A percentile compares a stretch with the other conserved stretches of the same genome.
Evolutionary conservation across 2,888 invertebrate genomes (phyloP).

Genomic region (Prosopocoilus inquinatus): DNA sequence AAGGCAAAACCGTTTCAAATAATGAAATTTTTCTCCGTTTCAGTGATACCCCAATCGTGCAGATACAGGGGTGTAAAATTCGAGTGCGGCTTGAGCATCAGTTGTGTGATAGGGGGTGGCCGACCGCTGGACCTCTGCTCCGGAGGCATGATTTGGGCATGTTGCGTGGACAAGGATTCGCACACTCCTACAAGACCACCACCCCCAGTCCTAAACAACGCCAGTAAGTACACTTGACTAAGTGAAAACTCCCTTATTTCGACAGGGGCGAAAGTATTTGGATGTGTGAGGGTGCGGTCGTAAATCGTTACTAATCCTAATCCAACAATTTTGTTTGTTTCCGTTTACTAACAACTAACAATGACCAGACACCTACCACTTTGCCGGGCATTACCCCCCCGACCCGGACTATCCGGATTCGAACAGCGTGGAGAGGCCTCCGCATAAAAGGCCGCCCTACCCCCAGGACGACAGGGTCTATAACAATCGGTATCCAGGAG

Average conservation of each 20-base stretch:
- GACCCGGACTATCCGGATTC: slow-evolving; percentile 42
- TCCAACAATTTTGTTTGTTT: neutral
- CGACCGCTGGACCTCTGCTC: slow-evolving; percentile 87
- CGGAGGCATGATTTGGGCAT: slow-evolving; percentile 93
- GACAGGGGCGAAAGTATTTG: neutral
- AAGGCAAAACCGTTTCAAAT: too few species aligned
- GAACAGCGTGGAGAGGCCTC: slow-evolving; percentile 46
- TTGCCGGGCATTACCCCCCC: slow-evolving; percentile 49
- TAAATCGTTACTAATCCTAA: neutral
- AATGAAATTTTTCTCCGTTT: slow-evolving; percentile 42
- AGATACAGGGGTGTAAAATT: slow-evolving; percentile 83
- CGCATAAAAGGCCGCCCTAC: slow-evolving; percentile 36
- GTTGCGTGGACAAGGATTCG: slow-evolving; percentile 78
- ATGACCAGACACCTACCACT: slow-evolving; percentile 46
- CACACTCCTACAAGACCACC: slow-evolving; percentile 46
- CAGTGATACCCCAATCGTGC: slow-evolving; percentile 87
- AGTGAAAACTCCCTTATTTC: neutral
- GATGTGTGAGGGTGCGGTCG: neutral
- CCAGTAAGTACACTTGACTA: slow-evolving; percentile 68
- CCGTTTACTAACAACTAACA: slow-evolving; percentile 2
- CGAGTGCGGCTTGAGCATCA: slow-evolving; percentile 87
- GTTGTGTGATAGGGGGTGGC: slow-evolving; percentile 85
- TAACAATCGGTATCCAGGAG: slow-evolving; percentile 16
- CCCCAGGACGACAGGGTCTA: slow-evolving; percentile 34
- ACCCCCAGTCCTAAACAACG: slow-evolving; percentile 73